Evolutionary conservation across 1,140 invertebrate genomes (phyloP).

Genomic region (Cyclina sinensis): DNA sequence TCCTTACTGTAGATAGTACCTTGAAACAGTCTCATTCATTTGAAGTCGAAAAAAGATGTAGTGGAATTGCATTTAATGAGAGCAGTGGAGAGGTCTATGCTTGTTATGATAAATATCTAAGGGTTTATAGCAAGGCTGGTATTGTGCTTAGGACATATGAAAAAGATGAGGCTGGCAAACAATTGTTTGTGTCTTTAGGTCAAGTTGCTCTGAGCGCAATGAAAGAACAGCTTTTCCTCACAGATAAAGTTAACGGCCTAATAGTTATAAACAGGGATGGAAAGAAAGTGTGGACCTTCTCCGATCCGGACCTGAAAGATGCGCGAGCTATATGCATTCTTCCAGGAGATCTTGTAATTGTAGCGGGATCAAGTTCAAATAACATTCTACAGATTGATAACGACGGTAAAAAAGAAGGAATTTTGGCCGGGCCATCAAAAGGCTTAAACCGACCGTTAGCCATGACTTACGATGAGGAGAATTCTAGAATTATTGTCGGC

Average conservation of each 20-base stretch:
- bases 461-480: not conserved
- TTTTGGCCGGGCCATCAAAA: not conserved
- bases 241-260: not conserved
- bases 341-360: not conserved
- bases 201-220: not conserved
- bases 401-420: not conserved
- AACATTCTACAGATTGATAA: constrained; percentile 8
- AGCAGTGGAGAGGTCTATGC: not conserved
- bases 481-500: not conserved
- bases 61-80: not conserved
- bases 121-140: not conserved
- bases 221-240: not conserved
- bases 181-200: not conserved
- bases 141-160: not conserved
- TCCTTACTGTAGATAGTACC: not conserved
- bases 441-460: not conserved
- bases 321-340: not conserved
- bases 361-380: not conserved
- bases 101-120: not conserved
- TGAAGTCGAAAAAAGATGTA: not conserved
- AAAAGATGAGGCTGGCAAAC: not conserved
- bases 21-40: constrained; percentile 11
- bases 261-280: not conserved
- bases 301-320: not conserved
- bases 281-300: not conserved